phyloP scores from a whole-genome alignment of 2,888 invertebrate species.

The Eucera pruinosa region DNA sequence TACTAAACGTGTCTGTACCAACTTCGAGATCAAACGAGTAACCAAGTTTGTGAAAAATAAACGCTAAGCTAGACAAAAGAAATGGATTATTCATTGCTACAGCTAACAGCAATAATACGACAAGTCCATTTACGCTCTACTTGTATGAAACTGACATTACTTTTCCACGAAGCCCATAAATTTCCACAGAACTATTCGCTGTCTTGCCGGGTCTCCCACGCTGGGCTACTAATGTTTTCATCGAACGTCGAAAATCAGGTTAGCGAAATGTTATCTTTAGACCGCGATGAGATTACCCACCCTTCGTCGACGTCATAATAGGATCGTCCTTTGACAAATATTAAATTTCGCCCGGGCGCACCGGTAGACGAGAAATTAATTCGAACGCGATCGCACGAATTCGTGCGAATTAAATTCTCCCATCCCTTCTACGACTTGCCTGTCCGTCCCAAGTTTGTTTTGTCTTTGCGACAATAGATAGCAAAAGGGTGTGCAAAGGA shows the following conservation, averaged over 20 bases:
- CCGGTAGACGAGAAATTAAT: conserved; percentile 24
- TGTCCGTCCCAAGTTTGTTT: not conserved
- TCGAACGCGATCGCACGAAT: conserved; percentile 21
- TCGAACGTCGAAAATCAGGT: conserved; percentile 45
- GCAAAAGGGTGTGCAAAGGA: too few relatives aligned
- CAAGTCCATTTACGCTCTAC: too few relatives aligned
- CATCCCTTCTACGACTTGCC: not conserved
- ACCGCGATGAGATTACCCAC: conserved; percentile 41
- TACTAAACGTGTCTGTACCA: too few relatives aligned
- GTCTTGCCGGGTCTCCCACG: too few relatives aligned
- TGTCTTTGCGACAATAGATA: too few relatives aligned
- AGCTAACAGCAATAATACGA: too few relatives aligned
- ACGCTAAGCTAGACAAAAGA: too few relatives aligned
- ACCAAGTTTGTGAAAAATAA: too few relatives aligned
- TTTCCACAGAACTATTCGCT: not conserved
- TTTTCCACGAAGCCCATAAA: too few relatives aligned
- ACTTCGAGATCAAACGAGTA: too few relatives aligned
- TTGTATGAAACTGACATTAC: too few relatives aligned
- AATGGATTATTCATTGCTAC: too few relatives aligned
- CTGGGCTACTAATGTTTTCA: conserved; percentile 31
- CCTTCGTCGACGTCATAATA: conserved; percentile 21
- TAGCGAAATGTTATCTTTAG: conserved; percentile 52
- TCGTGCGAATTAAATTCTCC: conserved; percentile 19
- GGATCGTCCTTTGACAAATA: conserved; percentile 46
- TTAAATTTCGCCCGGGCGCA: conserved; percentile 33